phyloP scores from a whole-genome alignment of 2,113 vertebrate species.

The Clinocottus analis region DNA sequence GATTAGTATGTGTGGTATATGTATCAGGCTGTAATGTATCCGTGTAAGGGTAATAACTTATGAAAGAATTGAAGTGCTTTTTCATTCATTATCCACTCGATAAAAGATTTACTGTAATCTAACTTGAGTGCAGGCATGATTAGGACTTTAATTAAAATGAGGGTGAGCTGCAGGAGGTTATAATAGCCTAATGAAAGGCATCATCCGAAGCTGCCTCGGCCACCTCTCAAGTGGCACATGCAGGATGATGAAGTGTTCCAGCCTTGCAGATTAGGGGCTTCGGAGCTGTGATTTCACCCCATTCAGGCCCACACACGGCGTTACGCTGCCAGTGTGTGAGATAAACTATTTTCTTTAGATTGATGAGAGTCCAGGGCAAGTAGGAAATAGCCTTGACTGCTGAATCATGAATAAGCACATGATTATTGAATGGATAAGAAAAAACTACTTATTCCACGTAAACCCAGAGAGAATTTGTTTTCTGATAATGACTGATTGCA shows the following conservation, averaged over 20 bases:
- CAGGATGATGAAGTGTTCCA: slow-evolving; percentile 50
- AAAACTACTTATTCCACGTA: slow-evolving; percentile 1
- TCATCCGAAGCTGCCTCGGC: slow-evolving; percentile 22
- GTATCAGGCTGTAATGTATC: neutral
- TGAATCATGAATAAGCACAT: slow-evolving; percentile 28
- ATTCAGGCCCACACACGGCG: slow-evolving; percentile 68
- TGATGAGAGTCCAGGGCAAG: slow-evolving; percentile 42
- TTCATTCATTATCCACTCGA: neutral
- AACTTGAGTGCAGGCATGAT: neutral
- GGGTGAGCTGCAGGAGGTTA: slow-evolving; percentile 23
- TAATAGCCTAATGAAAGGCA: slow-evolving; percentile 51
- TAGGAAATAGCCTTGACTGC: neutral
- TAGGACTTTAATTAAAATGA: slow-evolving; percentile 26
- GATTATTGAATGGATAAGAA: slow-evolving; percentile 36
- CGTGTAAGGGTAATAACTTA: neutral
- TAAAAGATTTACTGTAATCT: neutral
- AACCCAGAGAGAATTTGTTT: slow-evolving; percentile 22
- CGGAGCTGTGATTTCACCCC: slow-evolving; percentile 44
- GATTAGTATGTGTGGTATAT: neutral
- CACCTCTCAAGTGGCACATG: slow-evolving; percentile 48
- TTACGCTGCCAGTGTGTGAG: slow-evolving; percentile 12
- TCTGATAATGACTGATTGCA: slow-evolving; percentile 34
- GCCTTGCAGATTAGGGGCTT: slow-evolving; percentile 58
- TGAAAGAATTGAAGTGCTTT: neutral
- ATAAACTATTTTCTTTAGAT: slow-evolving; percentile 32